Evolutionary conservation across 2,888 invertebrate species (phyloP), one percentile per base, ranked within the genome.

Genomic region (Conomelus anceps): DNA sequence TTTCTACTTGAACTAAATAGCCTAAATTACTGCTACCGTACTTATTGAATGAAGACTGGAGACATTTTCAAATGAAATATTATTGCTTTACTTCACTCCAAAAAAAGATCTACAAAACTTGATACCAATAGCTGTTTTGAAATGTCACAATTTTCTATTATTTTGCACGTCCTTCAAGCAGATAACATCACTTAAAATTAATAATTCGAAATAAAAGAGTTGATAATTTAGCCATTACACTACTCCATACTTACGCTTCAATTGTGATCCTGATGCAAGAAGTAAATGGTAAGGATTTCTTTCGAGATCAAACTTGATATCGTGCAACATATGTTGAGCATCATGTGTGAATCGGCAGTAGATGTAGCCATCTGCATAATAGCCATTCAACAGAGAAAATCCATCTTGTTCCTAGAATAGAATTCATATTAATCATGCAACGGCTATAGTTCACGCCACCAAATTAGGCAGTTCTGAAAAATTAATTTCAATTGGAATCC

Each of bases 261-360:
- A 86, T 63, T 90, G 86, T 23, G 93, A 93, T 84, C 97, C 97
- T 91, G 96, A 94, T 20, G 97, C 96, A 3, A 98, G 93, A 92
- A 98, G 94, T 91, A 98, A 92, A 92, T 96, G 95, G 92, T 96
- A 97, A 91, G 95, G 94, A 23, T 95, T 94, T 88, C 94, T 95
- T 22, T 95, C 94, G 91, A 98, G 94, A 94, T 98, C 96, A 92
- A 96, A 97, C 13, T 94, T 94, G 89, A 93, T 94, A 29, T 95
- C 96, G 91, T 95, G 94, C 0, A 97, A 94, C 0, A 93, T 93
- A 0, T 96, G 96, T 0, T 94, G 93, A 0, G 94, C 94, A 89
- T 97, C 95, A 85, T 97, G 94, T 90, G 94, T 94, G 88, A 97
- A 96, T 93, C 95, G 96, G 93, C 98, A 98, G 92, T 96, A 96